Evolutionary conservation across 1,140 invertebrate genomes (phyloP).

Genomic region (Nixonia krombeini): DNA sequence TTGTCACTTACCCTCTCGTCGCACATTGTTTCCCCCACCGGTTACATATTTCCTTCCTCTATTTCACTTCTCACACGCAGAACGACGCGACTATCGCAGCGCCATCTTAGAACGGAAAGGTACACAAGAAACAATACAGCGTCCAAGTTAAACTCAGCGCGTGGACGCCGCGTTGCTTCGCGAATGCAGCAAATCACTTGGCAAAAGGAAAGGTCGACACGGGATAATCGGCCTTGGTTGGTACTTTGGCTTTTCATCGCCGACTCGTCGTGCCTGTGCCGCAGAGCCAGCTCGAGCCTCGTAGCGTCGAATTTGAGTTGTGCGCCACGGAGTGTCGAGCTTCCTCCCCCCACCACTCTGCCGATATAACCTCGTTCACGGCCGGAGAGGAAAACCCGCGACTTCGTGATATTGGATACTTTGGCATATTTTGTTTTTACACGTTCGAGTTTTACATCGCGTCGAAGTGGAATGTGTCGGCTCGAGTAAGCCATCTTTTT

Average conservation of each 20-base stretch:
- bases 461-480: conserved; percentile 61
- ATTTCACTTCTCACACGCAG: conserved; percentile 1
- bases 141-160: background rate
- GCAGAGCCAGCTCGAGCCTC: conserved; percentile 44
- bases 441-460: conserved; percentile 54
- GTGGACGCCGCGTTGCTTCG: background rate
- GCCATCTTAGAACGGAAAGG: background rate
- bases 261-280: conserved; percentile 52
- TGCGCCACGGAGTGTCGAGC: conserved; percentile 3
- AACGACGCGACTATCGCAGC: background rate
- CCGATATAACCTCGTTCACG: too few species aligned
- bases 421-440: conserved; percentile 54
- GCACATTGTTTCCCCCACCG: too few species aligned
- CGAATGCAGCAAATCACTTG: background rate
- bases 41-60: conserved; percentile 1
- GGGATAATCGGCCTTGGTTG: background rate
- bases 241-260: background rate
- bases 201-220: background rate
- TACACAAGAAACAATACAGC: background rate
- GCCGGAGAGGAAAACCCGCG: too few species aligned
- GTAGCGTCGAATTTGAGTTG: conserved; percentile 18
- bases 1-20: conserved; percentile 39
- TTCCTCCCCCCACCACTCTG: background rate
- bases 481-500: conserved; percentile 22
- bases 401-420: conserved; percentile 51